These are phyloP conservation scores for Plutella xylostella DNA, from an alignment of 2,888 invertebrate genomes.

Conservation along the genomic window DNA sequence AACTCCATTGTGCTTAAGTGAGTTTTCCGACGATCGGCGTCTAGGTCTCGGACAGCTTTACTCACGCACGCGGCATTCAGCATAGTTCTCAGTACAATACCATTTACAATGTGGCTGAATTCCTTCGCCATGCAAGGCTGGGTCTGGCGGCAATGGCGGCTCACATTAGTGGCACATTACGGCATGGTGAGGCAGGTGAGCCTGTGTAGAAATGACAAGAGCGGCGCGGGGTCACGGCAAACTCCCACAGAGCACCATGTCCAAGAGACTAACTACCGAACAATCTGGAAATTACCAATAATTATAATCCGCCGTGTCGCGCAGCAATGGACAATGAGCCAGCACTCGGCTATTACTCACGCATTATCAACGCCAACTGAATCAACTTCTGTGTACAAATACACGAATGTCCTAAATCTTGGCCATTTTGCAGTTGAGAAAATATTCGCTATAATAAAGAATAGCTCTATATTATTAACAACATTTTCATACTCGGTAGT, in stretches of 20 bases:
- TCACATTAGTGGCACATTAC: constrained; percentile 14
- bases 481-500: too few species aligned
- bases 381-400: too few species aligned
- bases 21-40: constrained; percentile 26
- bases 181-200: too few species aligned
- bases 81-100: neutral
- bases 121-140: constrained; percentile 46
- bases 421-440: too few species aligned
- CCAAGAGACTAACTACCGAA: constrained; percentile 3
- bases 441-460: too few species aligned
- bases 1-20: constrained; percentile 19
- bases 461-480: too few species aligned
- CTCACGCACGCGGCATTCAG: neutral
- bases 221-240: constrained; percentile 48
- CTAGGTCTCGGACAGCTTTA: too few species aligned
- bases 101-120: neutral
- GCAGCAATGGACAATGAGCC: too few species aligned
- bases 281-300: constrained; percentile 6
- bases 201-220: constrained; percentile 40
- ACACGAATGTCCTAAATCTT: too few species aligned
- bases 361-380: too few species aligned
- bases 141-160: constrained; percentile 27
- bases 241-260: constrained; percentile 32
- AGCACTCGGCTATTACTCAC: too few species aligned
- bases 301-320: neutral